Evolutionary conservation across 2,797 vertebrate genomes (phyloP).

Genomic region (Trematomus bernacchii): DNA sequence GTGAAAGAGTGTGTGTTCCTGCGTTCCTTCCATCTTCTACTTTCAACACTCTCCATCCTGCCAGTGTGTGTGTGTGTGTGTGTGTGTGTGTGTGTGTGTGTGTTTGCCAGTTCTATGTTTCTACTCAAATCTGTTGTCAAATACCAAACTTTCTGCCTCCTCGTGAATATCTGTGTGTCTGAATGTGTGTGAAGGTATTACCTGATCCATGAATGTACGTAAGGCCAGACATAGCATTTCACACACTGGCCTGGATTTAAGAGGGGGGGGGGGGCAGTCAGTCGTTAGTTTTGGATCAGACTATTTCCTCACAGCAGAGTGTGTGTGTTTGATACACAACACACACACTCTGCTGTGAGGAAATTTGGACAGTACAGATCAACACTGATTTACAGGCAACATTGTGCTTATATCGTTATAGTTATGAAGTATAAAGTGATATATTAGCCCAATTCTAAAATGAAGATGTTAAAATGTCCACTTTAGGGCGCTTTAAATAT

Average conservation of each 20-base stretch:
- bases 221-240: slow-evolving; percentile 19
- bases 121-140: slow-evolving; percentile 8
- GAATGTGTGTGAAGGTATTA: slow-evolving; percentile 1
- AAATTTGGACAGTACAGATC: no score
- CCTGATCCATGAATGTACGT: slow-evolving; percentile 16
- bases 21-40: slow-evolving; percentile 13
- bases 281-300: no score
- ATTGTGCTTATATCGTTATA: no score
- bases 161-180: slow-evolving; percentile 8
- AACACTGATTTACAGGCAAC: no score
- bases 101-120: slow-evolving; percentile 2
- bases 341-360: no score
- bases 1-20: slow-evolving; percentile 48
- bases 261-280: no score
- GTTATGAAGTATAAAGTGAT: no score
- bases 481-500: no score
- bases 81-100: slow-evolving; percentile 34
- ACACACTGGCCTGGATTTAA: slow-evolving; percentile 7
- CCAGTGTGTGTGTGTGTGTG: background rate
- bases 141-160: background rate
- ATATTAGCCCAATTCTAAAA: no score
- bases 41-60: slow-evolving; percentile 9
- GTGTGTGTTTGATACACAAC: no score
- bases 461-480: no score
- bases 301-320: no score